Conservation (phyloP, 2,888 invertebrate genomes). For the Glaucopsyche alexis region DNA sequence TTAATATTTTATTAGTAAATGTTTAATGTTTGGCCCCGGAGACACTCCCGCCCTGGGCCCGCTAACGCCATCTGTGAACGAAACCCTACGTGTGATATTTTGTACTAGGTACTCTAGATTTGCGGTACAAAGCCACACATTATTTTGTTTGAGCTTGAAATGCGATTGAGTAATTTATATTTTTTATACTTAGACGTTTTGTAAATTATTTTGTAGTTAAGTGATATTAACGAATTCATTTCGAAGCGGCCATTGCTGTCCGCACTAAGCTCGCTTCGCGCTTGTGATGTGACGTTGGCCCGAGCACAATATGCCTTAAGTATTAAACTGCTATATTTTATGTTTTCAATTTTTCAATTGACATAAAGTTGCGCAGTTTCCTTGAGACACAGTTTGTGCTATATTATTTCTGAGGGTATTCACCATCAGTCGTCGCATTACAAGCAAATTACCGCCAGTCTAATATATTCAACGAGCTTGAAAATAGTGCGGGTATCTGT, state of each 20-base stretch:
- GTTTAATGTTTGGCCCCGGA: conserved; percentile 73
- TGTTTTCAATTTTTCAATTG: background rate
- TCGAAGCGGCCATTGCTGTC: conserved; percentile 13
- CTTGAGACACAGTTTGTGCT: background rate
- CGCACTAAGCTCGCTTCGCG: conserved; percentile 24
- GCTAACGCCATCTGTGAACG: conserved; percentile 48
- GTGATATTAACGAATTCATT: conserved; percentile 43
- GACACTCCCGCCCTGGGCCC: conserved; percentile 47
- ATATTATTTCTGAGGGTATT: background rate
- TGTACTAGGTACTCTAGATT: conserved; percentile 69
- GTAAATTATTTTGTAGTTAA: conserved; percentile 73
- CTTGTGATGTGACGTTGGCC: conserved; percentile 20
- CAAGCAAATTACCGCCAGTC: conserved; percentile 2
- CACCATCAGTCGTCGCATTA: conserved; percentile 2
- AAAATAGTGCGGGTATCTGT: conserved; percentile 45
- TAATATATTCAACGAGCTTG: conserved; percentile 47
- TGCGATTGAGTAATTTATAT: conserved; percentile 61
- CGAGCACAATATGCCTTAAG: background rate
- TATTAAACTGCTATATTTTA: background rate
- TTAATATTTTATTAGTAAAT: conserved; percentile 81
- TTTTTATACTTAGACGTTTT: conserved; percentile 73
- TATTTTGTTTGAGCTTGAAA: conserved; percentile 55
- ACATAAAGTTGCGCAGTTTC: background rate
- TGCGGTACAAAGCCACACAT: conserved; percentile 66
- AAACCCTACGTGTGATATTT: conserved; percentile 74